Base-by-base conservation (phyloP, 1,140 invertebrate genomes). In the Drosophila melanogaster region DNA sequence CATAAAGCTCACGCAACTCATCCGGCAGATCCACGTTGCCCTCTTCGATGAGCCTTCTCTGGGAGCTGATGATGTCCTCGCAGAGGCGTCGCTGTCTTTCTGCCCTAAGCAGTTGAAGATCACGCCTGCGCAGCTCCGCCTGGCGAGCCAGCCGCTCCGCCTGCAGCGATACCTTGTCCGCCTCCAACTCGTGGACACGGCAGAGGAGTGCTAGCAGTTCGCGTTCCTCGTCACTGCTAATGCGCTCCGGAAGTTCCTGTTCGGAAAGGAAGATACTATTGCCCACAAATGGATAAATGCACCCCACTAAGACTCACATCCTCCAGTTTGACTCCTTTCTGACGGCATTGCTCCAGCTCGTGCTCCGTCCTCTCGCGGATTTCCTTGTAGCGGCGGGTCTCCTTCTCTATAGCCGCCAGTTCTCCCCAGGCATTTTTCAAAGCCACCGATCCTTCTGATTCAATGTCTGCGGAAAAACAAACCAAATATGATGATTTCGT, bases 31-130 rank as follows among this genome's bases (percentile, higher is more conserved):
- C 93, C 5, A 97, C 89, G 66, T 94, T 93, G 78, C 95, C 93
- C 89, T 95, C 94, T 94, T 98, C 96, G 69, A 98, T 96, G n/a
- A 98, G 94, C 17, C 95, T 93, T 51, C 97, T 93, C 91, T 98
- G 98, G 41, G 96, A 93, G 0, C 96, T 96, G 56, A 99, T 98
- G 61, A 98, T 98, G 86, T 98, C 97, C 85, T 99, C 97, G 64
- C 96, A 97, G 4, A 99, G 94, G 49, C 96, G 94, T 11, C 97
- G 93, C 91, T 98, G 97, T 22, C 97, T 93, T 80, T 97, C 96
- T 47, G 96, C 96, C n/a, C 97, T 93, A 49, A 97, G 93, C 56
- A 98, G 94, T 73, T 97, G 94, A 26, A 97, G 93, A 83, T 98
- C 97, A 57, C 97, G 94, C 56, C 97, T 93, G 43, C 96, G 93